Evolutionary conservation across 2,888 invertebrate genomes (phyloP).

Genomic region (Troilus luridus): DNA sequence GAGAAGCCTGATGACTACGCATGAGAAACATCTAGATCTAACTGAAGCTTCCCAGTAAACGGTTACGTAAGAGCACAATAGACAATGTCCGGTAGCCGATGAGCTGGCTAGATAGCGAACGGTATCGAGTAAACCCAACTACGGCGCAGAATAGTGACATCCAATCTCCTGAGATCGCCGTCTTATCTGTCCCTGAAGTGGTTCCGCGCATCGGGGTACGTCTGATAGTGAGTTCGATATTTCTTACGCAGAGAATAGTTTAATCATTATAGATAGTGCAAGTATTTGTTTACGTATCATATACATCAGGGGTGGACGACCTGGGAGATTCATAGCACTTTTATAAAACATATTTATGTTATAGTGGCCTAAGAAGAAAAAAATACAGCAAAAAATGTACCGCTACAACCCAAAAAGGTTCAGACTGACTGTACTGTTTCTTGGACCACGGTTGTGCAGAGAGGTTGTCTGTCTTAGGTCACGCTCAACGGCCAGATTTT

Average conservation of each 20-base stretch:
- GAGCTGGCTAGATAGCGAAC: neutral
- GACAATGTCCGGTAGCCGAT: conserved; percentile 24
- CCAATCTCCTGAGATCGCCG: neutral
- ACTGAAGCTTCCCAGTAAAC: neutral
- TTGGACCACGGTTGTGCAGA: too few relatives aligned
- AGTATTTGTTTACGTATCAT: neutral
- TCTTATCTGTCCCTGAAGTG: neutral
- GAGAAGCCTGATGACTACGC: neutral
- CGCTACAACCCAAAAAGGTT: too few relatives aligned
- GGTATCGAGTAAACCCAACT: neutral
- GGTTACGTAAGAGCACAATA: neutral
- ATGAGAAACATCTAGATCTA: neutral
- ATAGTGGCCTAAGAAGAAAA: too few relatives aligned
- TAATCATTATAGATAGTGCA: neutral
- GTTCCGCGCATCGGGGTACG: too few relatives aligned
- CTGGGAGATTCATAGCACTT: too few relatives aligned
- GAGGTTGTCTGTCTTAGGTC: too few relatives aligned
- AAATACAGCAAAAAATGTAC: too few relatives aligned
- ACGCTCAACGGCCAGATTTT: too few relatives aligned
- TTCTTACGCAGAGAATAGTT: neutral
- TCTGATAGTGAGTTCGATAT: too few relatives aligned
- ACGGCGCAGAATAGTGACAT: neutral
- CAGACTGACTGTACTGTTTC: too few relatives aligned
- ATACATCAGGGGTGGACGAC: neutral
- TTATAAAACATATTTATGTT: too few relatives aligned